Evolutionary conservation across 2,113 vertebrate species (phyloP).

Genomic region (Cebus imitator): DNA sequence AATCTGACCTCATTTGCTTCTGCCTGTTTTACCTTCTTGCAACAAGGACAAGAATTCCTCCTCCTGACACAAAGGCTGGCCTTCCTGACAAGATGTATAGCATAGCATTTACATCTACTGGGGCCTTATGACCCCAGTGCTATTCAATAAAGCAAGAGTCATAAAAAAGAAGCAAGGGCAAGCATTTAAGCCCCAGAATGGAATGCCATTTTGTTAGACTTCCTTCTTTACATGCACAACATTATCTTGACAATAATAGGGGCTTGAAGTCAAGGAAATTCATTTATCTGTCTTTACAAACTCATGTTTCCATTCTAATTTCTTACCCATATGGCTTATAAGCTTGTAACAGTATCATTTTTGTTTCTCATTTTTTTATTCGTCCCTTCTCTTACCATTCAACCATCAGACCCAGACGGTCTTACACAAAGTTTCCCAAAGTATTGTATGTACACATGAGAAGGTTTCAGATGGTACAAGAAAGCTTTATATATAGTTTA

Average conservation of each 20-base stretch:
- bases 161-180: background rate
- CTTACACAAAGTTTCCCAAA: background rate
- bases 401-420: background rate
- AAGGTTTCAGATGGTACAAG: background rate
- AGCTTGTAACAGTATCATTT: background rate
- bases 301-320: background rate
- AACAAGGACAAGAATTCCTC: background rate
- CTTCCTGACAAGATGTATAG: background rate
- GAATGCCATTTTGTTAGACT: slow-evolving; percentile 3
- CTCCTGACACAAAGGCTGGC: background rate
- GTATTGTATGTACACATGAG: background rate
- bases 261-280: slow-evolving; percentile 13
- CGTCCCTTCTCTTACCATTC: background rate
- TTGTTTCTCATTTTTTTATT: background rate
- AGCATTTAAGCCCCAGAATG: background rate
- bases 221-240: background rate
- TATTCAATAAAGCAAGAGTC: background rate
- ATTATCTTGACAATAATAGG: background rate
- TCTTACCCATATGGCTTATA: background rate
- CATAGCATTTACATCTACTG: background rate
- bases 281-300: slow-evolving; percentile 37
- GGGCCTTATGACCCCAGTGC: background rate
- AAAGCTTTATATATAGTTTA: background rate
- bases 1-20: background rate
- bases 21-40: background rate